A percentile compares a stretch with the other conserved stretches of the same genome.
Evolutionary conservation across 2,888 invertebrate species (phyloP).

Genomic region (Cotesia congregata): DNA sequence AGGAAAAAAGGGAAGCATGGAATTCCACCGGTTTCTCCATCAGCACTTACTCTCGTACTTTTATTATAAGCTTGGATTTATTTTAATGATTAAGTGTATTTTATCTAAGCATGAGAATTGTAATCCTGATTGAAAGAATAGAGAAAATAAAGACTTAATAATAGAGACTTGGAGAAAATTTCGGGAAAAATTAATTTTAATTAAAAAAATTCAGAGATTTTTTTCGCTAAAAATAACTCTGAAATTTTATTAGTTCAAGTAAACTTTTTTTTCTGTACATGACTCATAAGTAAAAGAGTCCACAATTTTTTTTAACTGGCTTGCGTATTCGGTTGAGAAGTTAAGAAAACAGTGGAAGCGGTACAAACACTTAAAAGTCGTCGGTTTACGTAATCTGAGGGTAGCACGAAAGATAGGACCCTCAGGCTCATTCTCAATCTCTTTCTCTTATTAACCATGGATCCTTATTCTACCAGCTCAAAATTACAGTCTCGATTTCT

Average conservation of each 20-base stretch:
- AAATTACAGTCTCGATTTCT: slow-evolving; percentile 33
- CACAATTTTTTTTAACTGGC: no score
- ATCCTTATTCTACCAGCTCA: slow-evolving; percentile 3
- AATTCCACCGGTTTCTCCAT: slow-evolving; percentile 33
- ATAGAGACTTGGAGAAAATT: background rate
- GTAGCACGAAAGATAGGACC: slow-evolving; percentile 46
- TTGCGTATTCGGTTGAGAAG: background rate
- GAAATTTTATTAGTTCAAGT: no score
- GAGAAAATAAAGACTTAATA: background rate
- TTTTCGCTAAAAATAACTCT: no score
- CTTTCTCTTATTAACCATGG: background rate
- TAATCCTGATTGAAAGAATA: background rate
- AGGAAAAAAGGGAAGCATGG: slow-evolving; percentile 16
- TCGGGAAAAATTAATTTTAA: no score
- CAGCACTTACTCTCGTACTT: slow-evolving; percentile 24
- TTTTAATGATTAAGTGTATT: slow-evolving; percentile 32
- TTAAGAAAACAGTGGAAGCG: slow-evolving; percentile 19
- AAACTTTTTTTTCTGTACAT: no score
- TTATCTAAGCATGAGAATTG: background rate
- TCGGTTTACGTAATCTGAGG: slow-evolving; percentile 41
- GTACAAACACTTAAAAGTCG: slow-evolving; percentile 12
- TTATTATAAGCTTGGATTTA: slow-evolving; percentile 11
- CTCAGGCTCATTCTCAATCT: slow-evolving; percentile 35
- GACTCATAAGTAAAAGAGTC: no score
- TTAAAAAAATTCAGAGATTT: no score